Evolutionary conservation across 2,113 vertebrate species (phyloP), one percentile per base, ranked within the genome.

Genomic region (Globicephala melas): DNA sequence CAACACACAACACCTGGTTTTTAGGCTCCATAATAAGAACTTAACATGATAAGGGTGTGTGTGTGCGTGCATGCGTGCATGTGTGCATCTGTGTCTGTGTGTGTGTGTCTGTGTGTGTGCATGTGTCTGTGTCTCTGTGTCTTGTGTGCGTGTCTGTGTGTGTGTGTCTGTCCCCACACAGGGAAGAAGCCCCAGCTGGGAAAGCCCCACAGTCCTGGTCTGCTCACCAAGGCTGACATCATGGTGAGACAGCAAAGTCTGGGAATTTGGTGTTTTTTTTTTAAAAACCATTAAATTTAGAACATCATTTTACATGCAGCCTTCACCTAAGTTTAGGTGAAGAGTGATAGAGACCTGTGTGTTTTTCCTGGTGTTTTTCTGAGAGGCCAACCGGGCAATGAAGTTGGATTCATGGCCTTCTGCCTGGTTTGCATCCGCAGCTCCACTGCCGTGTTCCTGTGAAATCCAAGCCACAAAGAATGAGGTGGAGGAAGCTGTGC

Each of bases 391-490:
- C 28, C 98, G 98, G 11, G 99, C 99, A 65, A 99, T 98, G 81
- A 98, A 98, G 13, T 98, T 99, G 25, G 99, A 99, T 95, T 99
- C 99, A 18, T 99, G 99, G 5, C 99, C 99, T 97, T 99, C 99
- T 58, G 99, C 98, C 79, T 99, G 99, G 97, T 99, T 99, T 88
- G 99, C 99, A 68, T 99, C 99, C 3, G 99, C 99, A 38, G 99
- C 98, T 96, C 99, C 99, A 50, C 96, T 99, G 44, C 99, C 99
- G 0, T 99, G 99, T 80, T 99, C 99, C 99, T 99, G 94, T 73
- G 76, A 97, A 36, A 90, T 14, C 5, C 65, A 85, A 82, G 65
- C 38, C 74, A 60, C 0, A n/a, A 50, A 91, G 53, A 58, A n/a
- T 95, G 67, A 97, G 36, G 13, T 26, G 20, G 38, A 96, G 28